A percentile compares a stretch with the other conserved stretches of the same genome.
Conservation (phyloP, 2,113 vertebrate genomes). For the Rhinogobius similis region DNA sequence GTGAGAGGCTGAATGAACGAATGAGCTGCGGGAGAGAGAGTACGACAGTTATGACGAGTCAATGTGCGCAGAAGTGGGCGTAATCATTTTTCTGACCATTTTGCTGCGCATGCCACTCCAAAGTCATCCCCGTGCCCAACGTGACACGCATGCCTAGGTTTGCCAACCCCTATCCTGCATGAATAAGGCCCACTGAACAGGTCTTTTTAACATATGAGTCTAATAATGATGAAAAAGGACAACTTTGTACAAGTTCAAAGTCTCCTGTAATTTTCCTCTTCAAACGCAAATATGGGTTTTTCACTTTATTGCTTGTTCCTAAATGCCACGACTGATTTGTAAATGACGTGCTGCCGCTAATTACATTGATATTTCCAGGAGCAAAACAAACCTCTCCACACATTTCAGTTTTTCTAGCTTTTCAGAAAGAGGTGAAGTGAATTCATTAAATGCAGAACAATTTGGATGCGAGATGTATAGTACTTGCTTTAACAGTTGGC, state of each 20-base stretch:
- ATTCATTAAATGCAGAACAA: background rate
- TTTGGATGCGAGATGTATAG: background rate
- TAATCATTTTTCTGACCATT: too few relatives aligned
- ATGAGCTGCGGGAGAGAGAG: too few relatives aligned
- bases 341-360: constrained; percentile 68
- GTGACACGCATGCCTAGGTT: too few relatives aligned
- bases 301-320: constrained; percentile 57
- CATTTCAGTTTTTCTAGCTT: constrained; percentile 17
- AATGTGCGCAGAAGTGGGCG: too few relatives aligned
- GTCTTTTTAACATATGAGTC: background rate
- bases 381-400: constrained; percentile 55
- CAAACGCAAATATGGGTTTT: constrained; percentile 2
- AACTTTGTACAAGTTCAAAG: background rate
- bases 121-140: too few relatives aligned
- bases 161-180: too few relatives aligned
- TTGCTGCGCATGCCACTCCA: too few relatives aligned
- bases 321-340: constrained; percentile 74
- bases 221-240: background rate
- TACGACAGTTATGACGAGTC: too few relatives aligned
- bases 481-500: constrained; percentile 13
- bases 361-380: constrained; percentile 67
- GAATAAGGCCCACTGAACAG: too few relatives aligned
- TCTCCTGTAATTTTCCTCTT: background rate
- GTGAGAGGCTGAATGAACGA: too few relatives aligned
- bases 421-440: constrained; percentile 22